A percentile compares a stretch with the other conserved stretches of the same genome.
phyloP scores from a whole-genome alignment of 1,140 invertebrate genomes.

The Papilio aristodemus region DNA sequence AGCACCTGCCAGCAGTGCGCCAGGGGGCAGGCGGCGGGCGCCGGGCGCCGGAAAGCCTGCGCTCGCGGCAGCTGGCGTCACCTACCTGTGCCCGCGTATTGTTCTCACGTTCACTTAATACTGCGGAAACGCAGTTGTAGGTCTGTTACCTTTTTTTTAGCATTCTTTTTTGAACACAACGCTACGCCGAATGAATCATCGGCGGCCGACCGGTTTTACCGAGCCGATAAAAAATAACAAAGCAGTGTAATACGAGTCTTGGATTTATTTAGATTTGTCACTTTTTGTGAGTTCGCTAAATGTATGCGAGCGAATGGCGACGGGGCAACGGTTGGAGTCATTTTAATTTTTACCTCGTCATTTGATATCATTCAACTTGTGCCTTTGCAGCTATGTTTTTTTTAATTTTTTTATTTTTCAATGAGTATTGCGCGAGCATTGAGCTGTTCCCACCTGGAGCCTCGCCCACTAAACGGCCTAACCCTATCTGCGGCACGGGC shows the following conservation, averaged over 20 bases:
- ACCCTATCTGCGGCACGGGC: too few relatives aligned
- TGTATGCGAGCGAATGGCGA: not conserved
- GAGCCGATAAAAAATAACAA: constrained; percentile 10
- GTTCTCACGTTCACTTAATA: not conserved
- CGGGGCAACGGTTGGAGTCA: not conserved
- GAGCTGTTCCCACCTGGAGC: too few relatives aligned
- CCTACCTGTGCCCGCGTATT: not conserved
- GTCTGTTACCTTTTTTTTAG: not conserved
- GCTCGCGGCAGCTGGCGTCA: not conserved
- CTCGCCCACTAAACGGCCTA: too few relatives aligned
- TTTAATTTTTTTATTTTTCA: too few relatives aligned
- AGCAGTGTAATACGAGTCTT: constrained; percentile 11
- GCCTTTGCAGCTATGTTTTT: too few relatives aligned
- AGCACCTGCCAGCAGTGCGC: too few relatives aligned
- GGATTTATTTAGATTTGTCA: constrained; percentile 16
- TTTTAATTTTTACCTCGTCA: too few relatives aligned
- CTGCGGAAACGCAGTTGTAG: constrained; percentile 9
- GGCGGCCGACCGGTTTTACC: not conserved
- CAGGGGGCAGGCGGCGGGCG: too few relatives aligned
- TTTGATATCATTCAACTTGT: too few relatives aligned
- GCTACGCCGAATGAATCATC: not conserved
- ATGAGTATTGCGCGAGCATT: too few relatives aligned
- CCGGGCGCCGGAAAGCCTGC: too few relatives aligned
- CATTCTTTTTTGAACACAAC: constrained; percentile 18
- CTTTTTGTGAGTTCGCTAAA: not conserved